phyloP scores from a whole-genome alignment of 2,888 invertebrate species.

The Gari tellinella region DNA sequence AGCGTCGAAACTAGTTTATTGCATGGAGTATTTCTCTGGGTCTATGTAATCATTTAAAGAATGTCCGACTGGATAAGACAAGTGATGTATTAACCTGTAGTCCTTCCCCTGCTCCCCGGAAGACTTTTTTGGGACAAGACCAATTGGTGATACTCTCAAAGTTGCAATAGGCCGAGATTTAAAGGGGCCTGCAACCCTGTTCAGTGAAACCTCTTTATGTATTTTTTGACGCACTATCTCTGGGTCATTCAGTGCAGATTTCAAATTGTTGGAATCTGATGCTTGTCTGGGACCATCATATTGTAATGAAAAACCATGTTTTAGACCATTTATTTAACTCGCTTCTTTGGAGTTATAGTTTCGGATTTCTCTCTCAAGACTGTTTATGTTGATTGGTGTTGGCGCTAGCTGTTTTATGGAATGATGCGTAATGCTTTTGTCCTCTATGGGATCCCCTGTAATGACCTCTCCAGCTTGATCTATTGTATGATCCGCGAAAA shows the following conservation, averaged over 20 bases:
- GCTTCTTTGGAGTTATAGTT: slow-evolving; percentile 4
- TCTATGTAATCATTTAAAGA: slow-evolving; percentile 45
- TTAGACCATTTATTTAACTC: slow-evolving; percentile 11
- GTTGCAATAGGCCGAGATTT: slow-evolving; percentile 2
- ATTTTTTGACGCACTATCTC: slow-evolving; percentile 13
- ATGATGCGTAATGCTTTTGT: background rate
- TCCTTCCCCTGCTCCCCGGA: slow-evolving; percentile 3
- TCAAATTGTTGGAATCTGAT: slow-evolving; percentile 1
- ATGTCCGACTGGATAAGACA: slow-evolving; percentile 27
- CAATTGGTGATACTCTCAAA: slow-evolving; percentile 30
- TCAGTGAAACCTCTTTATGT: slow-evolving; percentile 4
- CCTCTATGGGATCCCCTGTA: background rate
- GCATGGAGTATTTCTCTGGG: slow-evolving; percentile 24
- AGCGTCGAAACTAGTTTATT: slow-evolving; percentile 52
- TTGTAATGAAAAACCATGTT: slow-evolving; percentile 8
- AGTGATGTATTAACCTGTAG: slow-evolving; percentile 43
- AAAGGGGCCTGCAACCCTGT: slow-evolving; percentile 37
- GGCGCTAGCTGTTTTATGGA: background rate
- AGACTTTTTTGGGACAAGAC: slow-evolving; percentile 38
- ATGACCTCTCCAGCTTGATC: background rate
- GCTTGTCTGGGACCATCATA: slow-evolving; percentile 13
- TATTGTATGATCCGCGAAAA: background rate
- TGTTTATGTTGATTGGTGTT: slow-evolving; percentile 9
- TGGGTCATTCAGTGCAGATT: slow-evolving; percentile 9
- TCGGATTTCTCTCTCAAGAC: background rate